Percentiles rank a stretch among this genome's conserved stretches.
Conservation (phyloP, 2,888 invertebrate genomes). For the Chirona hameri region DNA sequence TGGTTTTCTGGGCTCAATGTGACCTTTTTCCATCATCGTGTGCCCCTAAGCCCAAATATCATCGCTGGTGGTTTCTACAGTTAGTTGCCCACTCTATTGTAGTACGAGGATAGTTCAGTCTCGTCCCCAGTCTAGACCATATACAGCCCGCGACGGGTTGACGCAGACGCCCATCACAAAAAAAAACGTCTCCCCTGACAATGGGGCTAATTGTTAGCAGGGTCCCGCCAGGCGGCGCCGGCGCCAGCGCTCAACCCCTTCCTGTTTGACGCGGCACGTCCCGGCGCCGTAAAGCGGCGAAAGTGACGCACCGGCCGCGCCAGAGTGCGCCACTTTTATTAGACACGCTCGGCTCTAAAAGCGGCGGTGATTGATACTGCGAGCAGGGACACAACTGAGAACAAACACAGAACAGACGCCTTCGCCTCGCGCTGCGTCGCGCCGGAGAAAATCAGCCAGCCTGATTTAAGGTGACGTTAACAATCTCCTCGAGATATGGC, state of each 20-base stretch:
- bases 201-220: neutral
- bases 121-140: no score
- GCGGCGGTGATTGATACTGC: neutral
- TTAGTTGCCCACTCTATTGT: no score
- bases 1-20: no score
- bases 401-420: neutral
- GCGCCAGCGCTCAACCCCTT: neutral
- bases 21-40: no score
- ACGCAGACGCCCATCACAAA: no score
- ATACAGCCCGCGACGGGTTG: no score
- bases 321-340: neutral
- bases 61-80: no score
- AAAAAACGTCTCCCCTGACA: neutral
- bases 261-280: neutral
- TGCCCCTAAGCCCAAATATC: no score
- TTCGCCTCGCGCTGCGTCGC: neutral
- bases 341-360: neutral
- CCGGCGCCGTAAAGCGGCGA: neutral
- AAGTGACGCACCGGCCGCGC: no score
- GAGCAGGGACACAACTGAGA: neutral
- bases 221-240: neutral
- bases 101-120: no score
- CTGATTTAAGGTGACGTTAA: slow-evolving; percentile 9
- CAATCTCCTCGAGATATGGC: neutral
- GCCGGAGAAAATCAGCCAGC: neutral